Evolutionary conservation across 2,888 invertebrate species (phyloP), one percentile per base, ranked within the genome.

Genomic region (Nomada ferruginata): DNA sequence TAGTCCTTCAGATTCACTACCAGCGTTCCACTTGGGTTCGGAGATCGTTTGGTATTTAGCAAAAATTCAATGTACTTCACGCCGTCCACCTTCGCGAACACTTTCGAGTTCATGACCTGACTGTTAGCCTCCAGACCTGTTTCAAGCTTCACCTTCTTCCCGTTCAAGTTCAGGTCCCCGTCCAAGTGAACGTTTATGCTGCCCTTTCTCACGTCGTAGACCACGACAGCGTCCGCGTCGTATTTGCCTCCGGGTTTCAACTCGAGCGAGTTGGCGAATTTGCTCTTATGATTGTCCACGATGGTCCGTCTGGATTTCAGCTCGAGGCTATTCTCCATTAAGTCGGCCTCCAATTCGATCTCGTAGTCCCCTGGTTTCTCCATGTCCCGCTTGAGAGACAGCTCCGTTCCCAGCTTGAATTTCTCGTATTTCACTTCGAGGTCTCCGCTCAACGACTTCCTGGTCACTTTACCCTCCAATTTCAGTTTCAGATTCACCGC

Each of bases 221-320:
- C 93, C 0, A 96, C 93, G 0, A 95, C 94, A 65, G 96, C 96
- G 44, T 95, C 95, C 0, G 96, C 92, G 88, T 96, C 95, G 89
- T 96, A 95, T 90, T 95, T 96, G 69, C 95, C 95, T 15, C 96
- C 95, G 63, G 95, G 95, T 44, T 95, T 95, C 20, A 96, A 86
- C 5, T 94, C 94, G 11, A 97, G 79, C 53, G 94, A 95, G 88
- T 96, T 95, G 59, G 95, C 94, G 59, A 96, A 94, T 90, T 96
- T 96, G 1, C 95, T 96, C 90, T 96, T 96, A 47, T 95, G 94
- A 1, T 11, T 1, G 0, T 95, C 95, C 0, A 95, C 91, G 2
- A 96, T 94, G 59, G 95, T 95, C 23, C 96, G 94, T 86, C 95
- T 95, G 0, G 95, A 93, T 83, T 95, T 94, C 0, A 95, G 77